Evolutionary conservation across 2,113 vertebrate species (phyloP).

Genomic region (Nothobranchius kuhntae): DNA sequence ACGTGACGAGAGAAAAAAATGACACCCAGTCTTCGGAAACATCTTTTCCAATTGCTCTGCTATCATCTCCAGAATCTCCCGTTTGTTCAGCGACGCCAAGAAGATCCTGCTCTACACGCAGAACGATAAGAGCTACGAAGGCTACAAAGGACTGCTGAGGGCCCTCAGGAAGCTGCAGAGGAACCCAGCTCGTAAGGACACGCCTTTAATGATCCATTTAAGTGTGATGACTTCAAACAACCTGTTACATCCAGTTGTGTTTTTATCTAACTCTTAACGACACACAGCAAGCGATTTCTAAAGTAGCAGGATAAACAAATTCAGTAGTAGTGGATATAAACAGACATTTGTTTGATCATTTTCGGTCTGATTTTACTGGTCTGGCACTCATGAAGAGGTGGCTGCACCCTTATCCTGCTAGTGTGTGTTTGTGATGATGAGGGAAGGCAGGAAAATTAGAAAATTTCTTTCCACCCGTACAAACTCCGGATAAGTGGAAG

Average conservation of each 20-base stretch:
- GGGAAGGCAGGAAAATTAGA: conserved; percentile 2
- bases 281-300: background rate
- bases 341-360: background rate
- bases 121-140: conserved; percentile 86
- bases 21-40: background rate
- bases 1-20: no score
- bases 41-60: background rate
- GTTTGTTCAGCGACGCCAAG: conserved; percentile 85
- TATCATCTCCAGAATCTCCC: conserved; percentile 69
- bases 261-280: background rate
- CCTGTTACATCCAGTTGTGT: background rate
- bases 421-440: background rate
- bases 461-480: conserved; percentile 15
- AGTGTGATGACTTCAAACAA: background rate
- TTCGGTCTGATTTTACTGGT: background rate
- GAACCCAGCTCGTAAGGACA: conserved; percentile 81
- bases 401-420: conserved; percentile 6
- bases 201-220: background rate
- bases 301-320: background rate
- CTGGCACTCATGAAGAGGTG: conserved; percentile 5
- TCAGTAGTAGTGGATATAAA: background rate
- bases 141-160: conserved; percentile 75
- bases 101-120: conserved; percentile 92
- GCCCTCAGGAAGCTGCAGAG: conserved; percentile 84
- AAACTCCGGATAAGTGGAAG: background rate